Percentiles rank a stretch among this genome's conserved stretches.
These are phyloP conservation scores for Turritopsis rubra DNA, from an alignment of 30 jellyfish, hydroid and myxozoan genomes.

Conservation along the genomic window DNA sequence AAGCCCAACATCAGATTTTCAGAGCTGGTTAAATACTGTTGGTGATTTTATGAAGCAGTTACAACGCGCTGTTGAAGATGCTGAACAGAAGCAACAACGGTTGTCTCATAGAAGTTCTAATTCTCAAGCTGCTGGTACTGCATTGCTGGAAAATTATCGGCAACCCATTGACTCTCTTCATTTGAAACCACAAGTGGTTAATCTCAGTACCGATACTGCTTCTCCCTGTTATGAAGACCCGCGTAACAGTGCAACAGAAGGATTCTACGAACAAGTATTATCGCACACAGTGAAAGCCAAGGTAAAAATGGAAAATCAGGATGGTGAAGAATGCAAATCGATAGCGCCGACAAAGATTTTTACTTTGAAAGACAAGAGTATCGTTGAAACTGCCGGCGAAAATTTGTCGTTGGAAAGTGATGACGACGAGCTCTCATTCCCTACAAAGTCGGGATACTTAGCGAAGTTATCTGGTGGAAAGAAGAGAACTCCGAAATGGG, in stretches of 20 bases:
- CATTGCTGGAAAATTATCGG: background rate
- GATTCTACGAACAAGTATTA: background rate
- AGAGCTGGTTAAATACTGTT: slow-evolving; percentile 69
- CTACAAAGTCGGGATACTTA: slow-evolving; percentile 60
- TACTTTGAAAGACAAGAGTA: background rate
- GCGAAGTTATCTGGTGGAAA: slow-evolving; percentile 89
- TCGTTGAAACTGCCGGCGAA: background rate
- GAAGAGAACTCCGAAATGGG: slow-evolving; percentile 80
- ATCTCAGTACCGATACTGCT: background rate
- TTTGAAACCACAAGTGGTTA: no score
- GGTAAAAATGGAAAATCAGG: background rate
- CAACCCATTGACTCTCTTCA: background rate
- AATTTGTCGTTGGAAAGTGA: background rate
- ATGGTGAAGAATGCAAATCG: background rate
- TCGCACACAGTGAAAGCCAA: background rate
- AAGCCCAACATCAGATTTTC: slow-evolving; percentile 36
- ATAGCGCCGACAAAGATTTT: background rate
- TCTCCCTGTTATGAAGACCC: background rate
- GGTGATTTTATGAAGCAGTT: slow-evolving; percentile 66
- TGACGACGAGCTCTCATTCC: slow-evolving; percentile 26
- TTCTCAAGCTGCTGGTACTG: background rate
- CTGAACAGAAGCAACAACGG: slow-evolving; percentile 45
- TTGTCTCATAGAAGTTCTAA: slow-evolving; percentile 21
- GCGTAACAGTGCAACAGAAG: background rate
- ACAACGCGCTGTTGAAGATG: slow-evolving; percentile 58